These are phyloP conservation scores for Xestia c-nigrum DNA, from an alignment of 2,888 invertebrate species.

Conservation along the genomic window DNA sequence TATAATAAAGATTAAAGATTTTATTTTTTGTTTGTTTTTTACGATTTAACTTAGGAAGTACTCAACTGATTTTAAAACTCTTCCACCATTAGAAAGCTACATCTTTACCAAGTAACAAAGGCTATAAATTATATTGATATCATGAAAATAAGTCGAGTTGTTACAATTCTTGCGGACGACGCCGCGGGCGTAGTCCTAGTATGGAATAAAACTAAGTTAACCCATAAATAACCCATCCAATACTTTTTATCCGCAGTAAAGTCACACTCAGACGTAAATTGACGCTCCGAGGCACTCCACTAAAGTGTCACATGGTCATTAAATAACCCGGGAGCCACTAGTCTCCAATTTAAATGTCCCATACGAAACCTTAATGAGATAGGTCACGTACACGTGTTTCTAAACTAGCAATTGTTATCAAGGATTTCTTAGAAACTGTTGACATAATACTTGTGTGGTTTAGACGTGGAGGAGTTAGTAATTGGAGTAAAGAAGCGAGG, in stretches of 20 bases:
- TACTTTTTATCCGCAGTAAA: constrained; percentile 24
- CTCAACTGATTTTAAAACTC: too few relatives aligned
- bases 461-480: constrained; percentile 30
- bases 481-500: constrained; percentile 24
- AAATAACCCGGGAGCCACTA: constrained; percentile 23
- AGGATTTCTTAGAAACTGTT: constrained; percentile 61
- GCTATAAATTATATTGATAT: too few relatives aligned
- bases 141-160: too few relatives aligned
- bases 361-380: constrained; percentile 68
- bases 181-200: too few relatives aligned
- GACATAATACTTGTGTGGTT: constrained; percentile 45
- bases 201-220: neutral
- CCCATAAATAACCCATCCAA: neutral
- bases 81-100: too few relatives aligned
- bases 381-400: constrained; percentile 62
- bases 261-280: constrained; percentile 36
- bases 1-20: too few relatives aligned
- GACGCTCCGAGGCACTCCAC: constrained; percentile 22
- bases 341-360: constrained; percentile 54
- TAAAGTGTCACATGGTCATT: constrained; percentile 36
- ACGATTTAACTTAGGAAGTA: too few relatives aligned
- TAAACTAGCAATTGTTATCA: constrained; percentile 58
- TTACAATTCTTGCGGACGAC: too few relatives aligned
- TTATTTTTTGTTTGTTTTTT: too few relatives aligned
- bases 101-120: too few relatives aligned